Evolutionary conservation across 2,797 vertebrate species (phyloP).

Genomic region (Neostethus bicornis): DNA sequence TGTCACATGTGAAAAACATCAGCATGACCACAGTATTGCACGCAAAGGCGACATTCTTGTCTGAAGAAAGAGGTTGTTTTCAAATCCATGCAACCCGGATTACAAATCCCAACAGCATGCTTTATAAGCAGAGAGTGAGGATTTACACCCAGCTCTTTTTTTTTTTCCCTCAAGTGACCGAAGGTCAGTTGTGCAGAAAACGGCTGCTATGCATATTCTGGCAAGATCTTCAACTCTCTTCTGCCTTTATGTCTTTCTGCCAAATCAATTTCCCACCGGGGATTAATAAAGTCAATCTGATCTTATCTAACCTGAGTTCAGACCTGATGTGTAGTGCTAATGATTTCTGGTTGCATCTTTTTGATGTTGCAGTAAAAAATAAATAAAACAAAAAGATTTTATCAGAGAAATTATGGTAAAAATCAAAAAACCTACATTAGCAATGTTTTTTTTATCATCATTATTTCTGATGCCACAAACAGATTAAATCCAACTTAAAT

Average conservation of each 20-base stretch:
- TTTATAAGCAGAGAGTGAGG: conserved; percentile 7
- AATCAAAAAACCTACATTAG: not conserved
- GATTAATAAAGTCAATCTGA: too few relatives aligned
- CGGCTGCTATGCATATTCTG: not conserved
- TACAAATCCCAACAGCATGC: conserved; percentile 1
- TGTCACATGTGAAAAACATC: not conserved
- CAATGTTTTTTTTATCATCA: not conserved
- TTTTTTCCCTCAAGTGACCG: not conserved
- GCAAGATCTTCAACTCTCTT: not conserved
- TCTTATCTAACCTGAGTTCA: too few relatives aligned
- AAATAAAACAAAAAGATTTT: too few relatives aligned
- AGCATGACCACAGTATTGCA: not conserved
- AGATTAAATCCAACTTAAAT: not conserved
- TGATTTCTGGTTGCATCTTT: too few relatives aligned
- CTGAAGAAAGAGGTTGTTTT: conserved; percentile 1
- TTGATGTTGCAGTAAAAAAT: too few relatives aligned
- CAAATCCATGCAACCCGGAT: conserved; percentile 4
- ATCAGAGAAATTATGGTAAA: not conserved
- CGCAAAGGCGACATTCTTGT: not conserved
- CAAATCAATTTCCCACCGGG: too few relatives aligned
- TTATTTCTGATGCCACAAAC: not conserved
- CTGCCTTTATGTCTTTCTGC: not conserved
- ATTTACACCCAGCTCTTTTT: conserved; percentile 4
- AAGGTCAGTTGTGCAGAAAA: not conserved
- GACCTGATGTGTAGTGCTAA: too few relatives aligned